Base-by-base conservation (phyloP, 2,113 vertebrate species). In the Thryonomys swinderianus region DNA sequence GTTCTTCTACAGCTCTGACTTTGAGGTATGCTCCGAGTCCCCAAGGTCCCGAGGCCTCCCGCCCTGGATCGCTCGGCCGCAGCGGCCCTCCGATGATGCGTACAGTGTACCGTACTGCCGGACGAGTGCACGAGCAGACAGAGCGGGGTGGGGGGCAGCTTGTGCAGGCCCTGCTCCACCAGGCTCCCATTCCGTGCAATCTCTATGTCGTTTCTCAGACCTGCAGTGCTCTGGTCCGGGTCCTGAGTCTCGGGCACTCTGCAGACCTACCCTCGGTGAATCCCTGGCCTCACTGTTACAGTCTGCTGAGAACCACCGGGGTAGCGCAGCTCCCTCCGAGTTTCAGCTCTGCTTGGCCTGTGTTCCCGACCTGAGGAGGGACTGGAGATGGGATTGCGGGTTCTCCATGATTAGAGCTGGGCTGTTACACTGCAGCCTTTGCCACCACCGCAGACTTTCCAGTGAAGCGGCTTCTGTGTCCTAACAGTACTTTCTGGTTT, bases 1-100 rank as follows among this genome's bases (percentile, higher is more conserved):
- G 95, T 98, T 99, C 81, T 99, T 99, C 97, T 99, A 99, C 97
- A 99, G 99, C 97, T 99, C 98, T 62, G 99, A 99, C 97, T 96
- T 99, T 1, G 99, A 99, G 99, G 99, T 99, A 98, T 34, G 34
- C 23, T 71, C 40, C 37, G 1, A 2, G 18, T 61, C 80, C 37
- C 7, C 12, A 0, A 1, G 12, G 67, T 7, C 83, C 23, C 1
- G 2, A 12, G 55, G 76, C 25, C 69, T 32, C 66, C 37, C 14
- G 11, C 3, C 2, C 34, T 34, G 9, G 45, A 2, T 6, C 1
- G 1, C 30, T 10, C n/a, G 6, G 91, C 55, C 14, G 0, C 80
- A 0, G 0, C 27, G 2, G 69, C 45, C 40, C 17, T 18, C 84
- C 0, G 10, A 0, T 11, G 0, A 18, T 25, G 6, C 34, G 0